Evolutionary conservation across 2,797 vertebrate genomes (phyloP), one percentile per base, ranked within the genome.

Genomic region (Sphenodon punctatus): DNA sequence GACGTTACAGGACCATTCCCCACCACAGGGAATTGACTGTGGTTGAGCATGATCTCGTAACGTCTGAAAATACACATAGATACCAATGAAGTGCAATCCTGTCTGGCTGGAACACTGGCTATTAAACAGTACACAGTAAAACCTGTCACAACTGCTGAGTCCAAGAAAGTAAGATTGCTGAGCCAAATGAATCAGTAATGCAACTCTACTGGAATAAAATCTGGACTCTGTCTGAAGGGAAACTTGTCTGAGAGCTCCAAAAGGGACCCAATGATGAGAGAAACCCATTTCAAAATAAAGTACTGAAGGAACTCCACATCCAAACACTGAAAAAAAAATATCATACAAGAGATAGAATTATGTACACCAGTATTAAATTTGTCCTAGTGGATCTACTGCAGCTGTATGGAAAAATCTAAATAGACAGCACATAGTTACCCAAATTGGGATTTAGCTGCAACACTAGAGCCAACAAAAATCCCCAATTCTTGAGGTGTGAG

Each of bases 381-480:
- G 23, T 23, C 12, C 46, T 11, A 12, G 46, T 23, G 15, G 4
- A 2, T n/a, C 41, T 73, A 30, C 23, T 39, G 0, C 23, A 74
- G 16, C 32, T 83, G 53, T 67, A 79, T 58, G 65, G 80, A 39
- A 36, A 69, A 34, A 59, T 77, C 55, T 10, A 36, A 34, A 5
- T 27, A 68, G 45, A 6, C 19, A 39, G 20, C 2, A 10, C 11
- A 1, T 60, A 38, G n/a, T 69, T 71, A 77, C 56, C 75, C 3
- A 3, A 58, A 4, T 11, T 19, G 23, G 25, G n/a, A 9, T 70
- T 34, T 80, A 4, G 45, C 68, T 38, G 5, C 34, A 10, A 8
- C 51, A 59, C 77, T 36, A 15, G 70, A n/a, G 1, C 39, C 19
- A 56, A 30, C 27, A 55, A n/a, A n/a, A n/a, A n/a, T n/a, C 16